A percentile compares a stretch with the other conserved stretches of the same genome.
phyloP scores from a whole-genome alignment of 2,797 vertebrate species.

The Acropternis orthonyx region DNA sequence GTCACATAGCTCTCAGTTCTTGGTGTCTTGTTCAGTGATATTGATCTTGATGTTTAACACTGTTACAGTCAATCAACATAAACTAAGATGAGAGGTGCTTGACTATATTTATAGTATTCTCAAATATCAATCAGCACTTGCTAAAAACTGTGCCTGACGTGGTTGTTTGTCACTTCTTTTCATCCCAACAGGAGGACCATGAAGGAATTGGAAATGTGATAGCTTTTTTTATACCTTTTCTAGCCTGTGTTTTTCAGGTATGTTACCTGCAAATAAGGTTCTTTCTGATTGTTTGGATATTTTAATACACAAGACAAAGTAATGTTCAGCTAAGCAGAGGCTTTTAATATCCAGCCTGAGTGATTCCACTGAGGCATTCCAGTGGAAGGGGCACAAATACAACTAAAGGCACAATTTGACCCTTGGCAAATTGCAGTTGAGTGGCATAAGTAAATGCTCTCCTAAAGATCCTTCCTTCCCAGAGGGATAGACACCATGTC shows the following conservation, averaged over 20 bases:
- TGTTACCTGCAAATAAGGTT: background rate
- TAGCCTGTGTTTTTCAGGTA: slow-evolving; percentile 90
- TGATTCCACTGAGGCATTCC: background rate
- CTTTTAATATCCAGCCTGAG: background rate
- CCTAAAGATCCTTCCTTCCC: background rate
- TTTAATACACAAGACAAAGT: background rate
- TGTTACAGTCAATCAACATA: background rate
- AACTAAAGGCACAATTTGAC: background rate
- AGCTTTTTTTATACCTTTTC: slow-evolving; percentile 89
- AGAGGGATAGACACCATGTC: background rate
- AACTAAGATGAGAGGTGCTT: background rate
- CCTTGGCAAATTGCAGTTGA: background rate
- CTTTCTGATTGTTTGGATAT: background rate
- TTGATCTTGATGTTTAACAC: background rate
- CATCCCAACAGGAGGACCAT: slow-evolving; percentile 83
- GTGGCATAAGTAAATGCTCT: background rate
- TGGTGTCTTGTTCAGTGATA: background rate
- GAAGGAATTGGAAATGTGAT: slow-evolving; percentile 87
- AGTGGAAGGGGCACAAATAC: background rate
- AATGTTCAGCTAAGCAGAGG: background rate
- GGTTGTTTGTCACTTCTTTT: background rate
- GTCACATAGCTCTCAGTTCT: background rate
- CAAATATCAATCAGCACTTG: background rate
- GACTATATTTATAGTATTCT: background rate
- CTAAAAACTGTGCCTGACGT: background rate